These are phyloP conservation scores for Mormyrus iriodes DNA, from an alignment of 2,113 vertebrate species.

Conservation along the genomic window DNA sequence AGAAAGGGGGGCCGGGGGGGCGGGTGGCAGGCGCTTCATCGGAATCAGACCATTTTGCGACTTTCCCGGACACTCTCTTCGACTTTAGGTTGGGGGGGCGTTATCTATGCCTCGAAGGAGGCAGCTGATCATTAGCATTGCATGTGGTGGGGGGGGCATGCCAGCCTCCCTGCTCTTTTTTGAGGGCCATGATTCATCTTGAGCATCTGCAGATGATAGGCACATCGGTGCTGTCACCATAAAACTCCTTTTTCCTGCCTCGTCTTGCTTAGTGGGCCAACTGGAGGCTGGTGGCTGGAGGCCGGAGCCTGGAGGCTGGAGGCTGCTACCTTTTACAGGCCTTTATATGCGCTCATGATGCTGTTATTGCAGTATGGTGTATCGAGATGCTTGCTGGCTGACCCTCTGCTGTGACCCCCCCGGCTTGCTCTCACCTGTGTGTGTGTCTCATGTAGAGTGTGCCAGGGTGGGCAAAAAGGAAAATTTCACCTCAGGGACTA, in stretches of 20 bases:
- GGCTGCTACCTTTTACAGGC: not conserved
- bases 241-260: slow-evolving; percentile 57
- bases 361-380: not conserved
- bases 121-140: not conserved
- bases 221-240: slow-evolving; percentile 61
- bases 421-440: not conserved
- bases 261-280: slow-evolving; percentile 59
- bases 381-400: not conserved
- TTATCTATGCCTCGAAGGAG: not conserved
- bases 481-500: not conserved
- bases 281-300: no score
- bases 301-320: no score
- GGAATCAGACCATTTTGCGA: slow-evolving; percentile 22
- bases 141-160: not conserved
- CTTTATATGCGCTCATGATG: no score
- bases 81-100: not conserved
- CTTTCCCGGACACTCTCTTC: not conserved
- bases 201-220: slow-evolving; percentile 68
- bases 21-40: not conserved
- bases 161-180: slow-evolving; percentile 63
- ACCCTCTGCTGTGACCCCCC: not conserved
- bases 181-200: slow-evolving; percentile 65
- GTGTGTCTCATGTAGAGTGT: not conserved
- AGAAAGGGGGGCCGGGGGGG: not conserved
- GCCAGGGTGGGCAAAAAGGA: not conserved